A percentile compares a stretch with the other conserved stretches of the same genome.
These are phyloP conservation scores for Hydractinia symbiolongicarpus DNA, from an alignment of 30 jellyfish, hydroid and myxozoan genomes.

Conservation along the genomic window DNA sequence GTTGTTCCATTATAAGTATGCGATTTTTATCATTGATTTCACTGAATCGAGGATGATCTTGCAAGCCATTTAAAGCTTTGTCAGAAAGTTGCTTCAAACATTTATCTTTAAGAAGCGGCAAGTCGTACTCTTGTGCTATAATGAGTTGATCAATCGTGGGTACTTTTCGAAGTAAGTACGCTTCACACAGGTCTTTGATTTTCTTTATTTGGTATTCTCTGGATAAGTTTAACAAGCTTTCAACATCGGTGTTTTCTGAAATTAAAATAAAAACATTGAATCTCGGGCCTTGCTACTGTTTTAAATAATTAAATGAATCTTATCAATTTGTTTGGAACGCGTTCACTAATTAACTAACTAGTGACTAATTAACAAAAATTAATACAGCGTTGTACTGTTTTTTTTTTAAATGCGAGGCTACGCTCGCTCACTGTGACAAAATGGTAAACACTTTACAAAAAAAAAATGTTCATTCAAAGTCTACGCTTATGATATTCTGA, in stretches of 20 bases:
- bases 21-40: slow-evolving; percentile 51
- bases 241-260: slow-evolving; percentile 60
- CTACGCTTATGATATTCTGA: too few relatives aligned
- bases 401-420: too few relatives aligned
- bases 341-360: too few relatives aligned
- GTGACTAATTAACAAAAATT: too few relatives aligned
- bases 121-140: slow-evolving; percentile 69
- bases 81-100: slow-evolving; percentile 56
- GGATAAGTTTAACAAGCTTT: slow-evolving; percentile 56
- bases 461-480: too few relatives aligned
- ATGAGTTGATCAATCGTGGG: slow-evolving; percentile 64
- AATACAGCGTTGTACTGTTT: too few relatives aligned
- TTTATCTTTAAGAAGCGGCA: slow-evolving; percentile 37
- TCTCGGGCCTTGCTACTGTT: too few relatives aligned
- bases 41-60: slow-evolving; percentile 65
- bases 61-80: slow-evolving; percentile 49
- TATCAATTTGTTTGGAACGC: too few relatives aligned
- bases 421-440: too few relatives aligned
- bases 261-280: neutral
- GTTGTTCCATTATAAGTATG: slow-evolving; percentile 52
- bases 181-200: slow-evolving; percentile 61
- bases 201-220: slow-evolving; percentile 73
- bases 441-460: too few relatives aligned
- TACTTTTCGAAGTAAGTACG: slow-evolving; percentile 44
- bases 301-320: too few relatives aligned